Evolutionary conservation across 1,140 invertebrate genomes (phyloP).

Genomic region (Leptoteleia sp.): DNA sequence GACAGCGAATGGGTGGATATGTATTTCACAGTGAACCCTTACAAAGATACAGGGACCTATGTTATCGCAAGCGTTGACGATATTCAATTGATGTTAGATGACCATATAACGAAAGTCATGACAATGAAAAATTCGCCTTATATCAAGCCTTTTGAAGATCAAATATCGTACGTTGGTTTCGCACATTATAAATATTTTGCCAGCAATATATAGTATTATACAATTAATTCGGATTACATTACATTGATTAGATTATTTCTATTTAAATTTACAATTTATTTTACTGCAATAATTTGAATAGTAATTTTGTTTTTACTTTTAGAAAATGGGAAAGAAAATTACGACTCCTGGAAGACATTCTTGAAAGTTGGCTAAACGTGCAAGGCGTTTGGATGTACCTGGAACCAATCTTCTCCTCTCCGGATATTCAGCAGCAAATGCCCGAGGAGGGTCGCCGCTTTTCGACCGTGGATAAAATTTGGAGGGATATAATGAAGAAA

Average conservation of each 20-base stretch:
- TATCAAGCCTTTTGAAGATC: conserved; percentile 95
- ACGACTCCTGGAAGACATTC: conserved; percentile 91
- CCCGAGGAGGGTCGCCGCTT: conserved; percentile 94
- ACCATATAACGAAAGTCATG: conserved; percentile 98
- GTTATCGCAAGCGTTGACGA: conserved; percentile 96
- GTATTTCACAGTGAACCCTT: conserved; percentile 88
- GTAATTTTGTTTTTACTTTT: no score
- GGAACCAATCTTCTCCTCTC: conserved; percentile 98
- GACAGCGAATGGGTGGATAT: conserved; percentile 94
- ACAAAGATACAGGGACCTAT: conserved; percentile 95
- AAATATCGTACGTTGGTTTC: conserved; percentile 89
- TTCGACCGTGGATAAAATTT: conserved; percentile 95
- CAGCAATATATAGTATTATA: conserved; percentile 74
- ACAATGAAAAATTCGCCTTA: conserved; percentile 98
- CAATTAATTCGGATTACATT: no score
- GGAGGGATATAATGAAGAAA: conserved; percentile 97
- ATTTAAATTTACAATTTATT: no score
- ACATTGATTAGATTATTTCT: no score
- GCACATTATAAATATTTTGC: no score
- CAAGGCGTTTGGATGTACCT: conserved; percentile 98
- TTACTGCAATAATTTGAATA: no score
- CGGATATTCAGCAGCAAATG: conserved; percentile 98
- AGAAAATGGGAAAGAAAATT: conserved; percentile 91
- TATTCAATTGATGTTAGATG: conserved; percentile 96
- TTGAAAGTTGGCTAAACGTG: conserved; percentile 98